These are phyloP conservation scores for Crocodylus rhombifer DNA, from an alignment of 2,797 vertebrate genomes.

Conservation along the genomic window DNA sequence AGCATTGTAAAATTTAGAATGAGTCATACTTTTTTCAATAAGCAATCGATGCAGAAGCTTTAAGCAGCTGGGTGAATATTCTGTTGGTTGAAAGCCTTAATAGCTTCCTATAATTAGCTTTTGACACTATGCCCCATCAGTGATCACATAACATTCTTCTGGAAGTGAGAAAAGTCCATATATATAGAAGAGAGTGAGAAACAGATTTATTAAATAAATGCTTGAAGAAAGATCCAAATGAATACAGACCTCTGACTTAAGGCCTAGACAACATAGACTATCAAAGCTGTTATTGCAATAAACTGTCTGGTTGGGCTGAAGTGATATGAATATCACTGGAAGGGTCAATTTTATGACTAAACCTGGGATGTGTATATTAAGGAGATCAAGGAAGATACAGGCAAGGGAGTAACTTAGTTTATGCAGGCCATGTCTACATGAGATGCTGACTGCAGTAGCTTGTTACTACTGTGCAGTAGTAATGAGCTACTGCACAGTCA, in stretches of 20 bases:
- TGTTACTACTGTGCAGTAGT: too few relatives aligned
- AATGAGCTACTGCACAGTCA: too few relatives aligned
- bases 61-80: not conserved
- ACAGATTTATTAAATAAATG: not conserved
- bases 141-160: not conserved
- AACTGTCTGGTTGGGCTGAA: not conserved
- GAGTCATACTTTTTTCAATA: not conserved
- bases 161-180: not conserved
- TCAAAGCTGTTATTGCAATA: not conserved
- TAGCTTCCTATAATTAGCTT: not conserved
- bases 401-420: not conserved
- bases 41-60: not conserved
- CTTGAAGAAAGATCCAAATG: not conserved
- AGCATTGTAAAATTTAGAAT: conserved; percentile 3
- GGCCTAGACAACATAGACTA: not conserved
- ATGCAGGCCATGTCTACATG: not conserved
- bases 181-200: not conserved
- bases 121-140: not conserved
- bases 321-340: not conserved
- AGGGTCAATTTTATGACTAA: not conserved
- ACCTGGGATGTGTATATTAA: not conserved
- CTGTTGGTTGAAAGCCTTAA: not conserved
- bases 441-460: too few relatives aligned
- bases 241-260: not conserved
- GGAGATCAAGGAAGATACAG: not conserved